phyloP scores from a whole-genome alignment of 2,888 invertebrate genomes.

The Bombylius discolor region DNA sequence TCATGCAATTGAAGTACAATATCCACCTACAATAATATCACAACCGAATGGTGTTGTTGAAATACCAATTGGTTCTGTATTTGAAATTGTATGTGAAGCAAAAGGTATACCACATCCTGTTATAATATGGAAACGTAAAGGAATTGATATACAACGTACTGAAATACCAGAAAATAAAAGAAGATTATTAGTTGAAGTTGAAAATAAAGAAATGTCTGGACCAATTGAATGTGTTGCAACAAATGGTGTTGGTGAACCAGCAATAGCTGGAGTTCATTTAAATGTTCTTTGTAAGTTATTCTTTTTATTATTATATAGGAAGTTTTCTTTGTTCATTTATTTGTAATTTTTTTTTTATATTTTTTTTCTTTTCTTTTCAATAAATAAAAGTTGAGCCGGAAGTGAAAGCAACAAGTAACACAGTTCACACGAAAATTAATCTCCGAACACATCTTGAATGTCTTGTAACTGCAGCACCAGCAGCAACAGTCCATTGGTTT shows the following conservation, averaged over 20 bases:
- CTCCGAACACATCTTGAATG: slow-evolving; percentile 58
- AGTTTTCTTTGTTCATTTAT: slow-evolving; percentile 6
- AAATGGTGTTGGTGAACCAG: slow-evolving; percentile 65
- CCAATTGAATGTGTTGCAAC: slow-evolving; percentile 57
- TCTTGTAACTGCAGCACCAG: slow-evolving; percentile 52
- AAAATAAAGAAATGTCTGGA: slow-evolving; percentile 52
- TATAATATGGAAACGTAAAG: slow-evolving; percentile 50
- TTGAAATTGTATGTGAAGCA: slow-evolving; percentile 59
- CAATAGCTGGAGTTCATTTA: slow-evolving; percentile 50
- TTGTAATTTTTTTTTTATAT: background rate
- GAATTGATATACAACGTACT: slow-evolving; percentile 13
- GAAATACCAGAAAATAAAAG: slow-evolving; percentile 29
- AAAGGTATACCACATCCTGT: slow-evolving; percentile 59
- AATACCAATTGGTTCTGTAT: slow-evolving; percentile 58
- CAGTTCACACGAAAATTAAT: slow-evolving; percentile 63
- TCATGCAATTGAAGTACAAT: slow-evolving; percentile 66
- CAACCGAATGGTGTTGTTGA: slow-evolving; percentile 59
- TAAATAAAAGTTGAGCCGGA: slow-evolving; percentile 55
- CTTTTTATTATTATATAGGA: background rate
- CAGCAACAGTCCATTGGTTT: slow-evolving; percentile 55
- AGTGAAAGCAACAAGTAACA: slow-evolving; percentile 47
- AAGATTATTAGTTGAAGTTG: slow-evolving; percentile 29
- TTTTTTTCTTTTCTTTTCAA: background rate
- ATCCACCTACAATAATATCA: slow-evolving; percentile 54
- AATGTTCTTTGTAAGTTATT: slow-evolving; percentile 55